A percentile compares a stretch with the other conserved stretches of the same genome.
Evolutionary conservation across 2,888 invertebrate species (phyloP).

Genomic region (Drosophila algonquin): DNA sequence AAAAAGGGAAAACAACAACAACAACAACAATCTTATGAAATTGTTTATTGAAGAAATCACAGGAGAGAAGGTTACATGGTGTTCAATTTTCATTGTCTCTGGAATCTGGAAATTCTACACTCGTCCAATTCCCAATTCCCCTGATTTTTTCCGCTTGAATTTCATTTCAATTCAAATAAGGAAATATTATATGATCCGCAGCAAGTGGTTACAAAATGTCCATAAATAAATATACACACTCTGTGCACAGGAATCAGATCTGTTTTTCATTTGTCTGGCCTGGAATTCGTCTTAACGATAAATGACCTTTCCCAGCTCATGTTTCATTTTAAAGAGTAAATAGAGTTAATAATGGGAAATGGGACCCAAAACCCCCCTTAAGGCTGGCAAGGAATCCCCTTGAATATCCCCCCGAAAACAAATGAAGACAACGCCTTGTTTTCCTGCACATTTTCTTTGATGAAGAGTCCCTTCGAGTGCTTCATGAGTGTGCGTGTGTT

Average conservation of each 20-base stretch:
- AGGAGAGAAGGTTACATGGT: slow-evolving; percentile 13
- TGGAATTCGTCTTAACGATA: too few relatives aligned
- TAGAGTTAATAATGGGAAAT: too few relatives aligned
- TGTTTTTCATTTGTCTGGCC: too few relatives aligned
- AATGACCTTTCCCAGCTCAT: too few relatives aligned
- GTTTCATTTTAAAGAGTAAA: too few relatives aligned
- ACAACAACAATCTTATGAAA: slow-evolving; percentile 7
- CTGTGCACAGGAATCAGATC: too few relatives aligned
- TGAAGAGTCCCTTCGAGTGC: background rate
- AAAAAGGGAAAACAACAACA: background rate
- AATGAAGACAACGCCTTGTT: background rate
- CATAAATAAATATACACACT: background rate
- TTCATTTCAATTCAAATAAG: background rate
- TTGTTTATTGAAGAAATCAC: slow-evolving; percentile 31
- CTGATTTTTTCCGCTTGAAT: background rate
- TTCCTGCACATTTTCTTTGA: background rate
- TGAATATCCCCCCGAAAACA: background rate
- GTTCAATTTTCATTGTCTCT: slow-evolving; percentile 12
- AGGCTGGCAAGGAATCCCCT: background rate
- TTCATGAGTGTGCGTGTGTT: background rate
- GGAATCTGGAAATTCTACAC: background rate
- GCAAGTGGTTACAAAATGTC: background rate
- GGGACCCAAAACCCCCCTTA: background rate
- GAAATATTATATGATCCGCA: slow-evolving; percentile 2
- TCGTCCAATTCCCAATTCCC: background rate